A percentile compares a stretch with the other conserved stretches of the same genome.
These are phyloP conservation scores for Zosterops japonicus DNA, from an alignment of 2,113 vertebrate genomes.

Conservation along the genomic window DNA sequence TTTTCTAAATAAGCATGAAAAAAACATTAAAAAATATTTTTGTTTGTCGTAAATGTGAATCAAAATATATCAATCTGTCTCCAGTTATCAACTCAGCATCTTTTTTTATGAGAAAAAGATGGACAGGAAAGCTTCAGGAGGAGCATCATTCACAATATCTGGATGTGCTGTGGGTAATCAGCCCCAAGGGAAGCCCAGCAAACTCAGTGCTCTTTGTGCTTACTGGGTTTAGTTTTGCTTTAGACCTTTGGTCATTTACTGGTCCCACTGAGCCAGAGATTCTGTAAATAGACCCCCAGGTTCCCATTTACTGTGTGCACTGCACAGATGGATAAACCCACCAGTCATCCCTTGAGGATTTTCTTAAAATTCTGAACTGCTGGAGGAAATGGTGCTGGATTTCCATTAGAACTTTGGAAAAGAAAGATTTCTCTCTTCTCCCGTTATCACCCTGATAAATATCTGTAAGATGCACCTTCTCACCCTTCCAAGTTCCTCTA, in stretches of 20 bases:
- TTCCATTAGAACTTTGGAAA: neutral
- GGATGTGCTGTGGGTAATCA: neutral
- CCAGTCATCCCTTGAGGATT: accelerated
- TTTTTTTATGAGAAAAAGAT: neutral
- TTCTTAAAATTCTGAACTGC: neutral
- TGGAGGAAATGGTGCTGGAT: neutral
- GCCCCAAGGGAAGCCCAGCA: neutral
- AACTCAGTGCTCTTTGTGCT: neutral
- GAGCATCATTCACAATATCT: neutral
- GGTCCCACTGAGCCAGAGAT: neutral
- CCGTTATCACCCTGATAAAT: conserved; percentile 3
- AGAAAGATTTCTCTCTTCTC: neutral
- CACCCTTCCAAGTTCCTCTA: neutral
- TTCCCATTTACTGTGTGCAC: neutral
- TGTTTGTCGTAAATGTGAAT: neutral
- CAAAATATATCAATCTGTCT: neutral
- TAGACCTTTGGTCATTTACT: neutral
- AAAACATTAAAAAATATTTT: neutral
- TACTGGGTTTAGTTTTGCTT: neutral
- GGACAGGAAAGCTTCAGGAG: neutral
- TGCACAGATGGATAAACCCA: neutral
- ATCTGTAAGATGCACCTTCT: neutral
- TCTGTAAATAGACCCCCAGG: neutral
- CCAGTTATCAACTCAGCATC: neutral
- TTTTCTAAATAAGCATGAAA: neutral